Conservation (phyloP, 1,140 invertebrate species). For the Macrobrachium rosenbergii region DNA sequence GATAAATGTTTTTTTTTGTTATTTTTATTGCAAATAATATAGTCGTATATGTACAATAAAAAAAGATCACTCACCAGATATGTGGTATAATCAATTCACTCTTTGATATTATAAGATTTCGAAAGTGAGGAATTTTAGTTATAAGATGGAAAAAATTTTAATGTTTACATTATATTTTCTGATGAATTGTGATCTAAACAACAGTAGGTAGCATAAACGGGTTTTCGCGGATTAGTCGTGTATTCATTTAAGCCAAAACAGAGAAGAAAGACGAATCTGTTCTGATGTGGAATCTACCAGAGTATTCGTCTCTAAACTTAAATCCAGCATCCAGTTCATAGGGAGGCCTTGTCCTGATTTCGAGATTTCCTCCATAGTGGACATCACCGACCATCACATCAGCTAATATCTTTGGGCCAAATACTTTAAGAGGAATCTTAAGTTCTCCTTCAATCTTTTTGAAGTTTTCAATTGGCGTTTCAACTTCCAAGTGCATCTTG, state of each 20-base stretch:
- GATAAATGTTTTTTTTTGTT: too few species aligned
- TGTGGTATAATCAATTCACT: too few species aligned
- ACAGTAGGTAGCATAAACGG: too few species aligned
- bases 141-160: too few species aligned
- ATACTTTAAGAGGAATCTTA: background rate
- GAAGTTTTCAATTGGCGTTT: slow-evolving; percentile 6
- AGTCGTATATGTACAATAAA: too few species aligned
- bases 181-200: too few species aligned
- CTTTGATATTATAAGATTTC: too few species aligned
- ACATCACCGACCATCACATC: background rate
- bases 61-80: too few species aligned
- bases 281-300: slow-evolving; percentile 5
- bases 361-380: background rate
- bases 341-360: background rate
- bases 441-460: slow-evolving; percentile 1
- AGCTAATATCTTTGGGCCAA: background rate
- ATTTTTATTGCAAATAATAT: too few species aligned
- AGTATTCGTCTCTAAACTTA: background rate
- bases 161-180: too few species aligned
- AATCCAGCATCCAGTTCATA: background rate
- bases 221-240: too few species aligned
- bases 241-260: slow-evolving; percentile 5
- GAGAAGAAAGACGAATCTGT: slow-evolving; percentile 21
- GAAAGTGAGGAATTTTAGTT: too few species aligned
- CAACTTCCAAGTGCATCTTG: background rate